A percentile compares a stretch with the other conserved stretches of the same genome.
These are phyloP conservation scores for Myrmecophaga tridactyla DNA, from an alignment of 2,113 vertebrate species.

Conservation along the genomic window DNA sequence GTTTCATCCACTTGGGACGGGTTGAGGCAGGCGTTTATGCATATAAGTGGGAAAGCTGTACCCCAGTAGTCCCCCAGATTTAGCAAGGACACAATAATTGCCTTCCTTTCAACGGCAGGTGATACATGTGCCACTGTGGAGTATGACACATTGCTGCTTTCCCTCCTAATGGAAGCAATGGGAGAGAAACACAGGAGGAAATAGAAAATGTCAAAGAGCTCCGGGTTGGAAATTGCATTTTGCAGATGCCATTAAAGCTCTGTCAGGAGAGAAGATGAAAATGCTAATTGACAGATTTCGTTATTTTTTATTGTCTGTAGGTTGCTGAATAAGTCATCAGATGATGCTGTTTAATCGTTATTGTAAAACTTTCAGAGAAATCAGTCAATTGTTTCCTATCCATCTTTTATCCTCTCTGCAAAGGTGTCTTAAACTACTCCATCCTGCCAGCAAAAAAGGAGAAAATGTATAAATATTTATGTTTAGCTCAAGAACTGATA, in stretches of 20 bases:
- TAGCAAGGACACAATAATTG: constrained; percentile 80
- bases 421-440: constrained; percentile 6
- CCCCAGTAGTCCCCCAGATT: constrained; percentile 72
- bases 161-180: constrained; percentile 73
- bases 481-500: constrained; percentile 39
- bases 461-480: constrained; percentile 56
- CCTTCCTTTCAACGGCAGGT: constrained; percentile 78
- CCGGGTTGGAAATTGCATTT: constrained; percentile 63
- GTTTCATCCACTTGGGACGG: constrained; percentile 70
- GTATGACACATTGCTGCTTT: constrained; percentile 69
- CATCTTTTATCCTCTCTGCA: constrained; percentile 19
- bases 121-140: constrained; percentile 77
- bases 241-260: constrained; percentile 52
- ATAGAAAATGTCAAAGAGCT: constrained; percentile 80
- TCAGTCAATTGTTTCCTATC: background rate
- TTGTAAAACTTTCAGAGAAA: constrained; percentile 31
- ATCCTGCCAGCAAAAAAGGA: background rate
- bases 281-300: constrained; percentile 67
- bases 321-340: constrained; percentile 55
- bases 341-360: constrained; percentile 68
- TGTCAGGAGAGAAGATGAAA: constrained; percentile 71
- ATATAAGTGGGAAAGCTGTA: constrained; percentile 71
- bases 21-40: constrained; percentile 68
- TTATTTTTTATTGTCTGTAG: constrained; percentile 65
- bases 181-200: constrained; percentile 72